Conservation (phyloP, 2,113 vertebrate species). For the Columba janthina region DNA sequence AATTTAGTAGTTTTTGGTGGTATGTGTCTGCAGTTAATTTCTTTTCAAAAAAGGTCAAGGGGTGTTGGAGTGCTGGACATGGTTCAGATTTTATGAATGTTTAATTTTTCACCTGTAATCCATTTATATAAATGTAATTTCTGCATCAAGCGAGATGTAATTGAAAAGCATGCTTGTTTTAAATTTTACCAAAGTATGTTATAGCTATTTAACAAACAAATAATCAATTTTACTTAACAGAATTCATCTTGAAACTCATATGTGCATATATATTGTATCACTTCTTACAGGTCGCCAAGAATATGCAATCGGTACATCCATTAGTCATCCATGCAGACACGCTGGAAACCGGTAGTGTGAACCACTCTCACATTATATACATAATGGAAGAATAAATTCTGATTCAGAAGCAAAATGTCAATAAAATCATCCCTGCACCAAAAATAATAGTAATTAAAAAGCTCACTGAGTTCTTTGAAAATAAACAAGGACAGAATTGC, state of each 20-base stretch:
- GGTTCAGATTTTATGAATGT: background rate
- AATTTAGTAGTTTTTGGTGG: background rate
- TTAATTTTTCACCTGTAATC: background rate
- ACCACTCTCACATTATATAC: background rate
- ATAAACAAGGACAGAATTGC: background rate
- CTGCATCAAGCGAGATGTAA: background rate
- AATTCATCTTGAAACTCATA: background rate
- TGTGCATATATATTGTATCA: background rate
- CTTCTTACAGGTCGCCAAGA: background rate
- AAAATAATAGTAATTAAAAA: background rate
- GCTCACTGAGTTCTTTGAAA: background rate
- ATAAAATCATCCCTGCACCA: background rate
- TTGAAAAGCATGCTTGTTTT: background rate
- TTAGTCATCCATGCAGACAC: background rate
- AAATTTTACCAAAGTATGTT: background rate
- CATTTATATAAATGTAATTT: background rate
- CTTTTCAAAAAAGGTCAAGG: background rate
- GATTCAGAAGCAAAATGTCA: background rate
- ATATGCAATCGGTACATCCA: background rate
- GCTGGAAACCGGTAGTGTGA: constrained; percentile 9
- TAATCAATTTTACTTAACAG: background rate
- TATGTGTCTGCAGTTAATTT: background rate
- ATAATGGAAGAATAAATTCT: background rate
- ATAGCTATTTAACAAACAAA: background rate
- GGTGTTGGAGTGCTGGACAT: background rate